Base-by-base conservation (phyloP, 2,797 vertebrate species). In the Picus viridis region DNA sequence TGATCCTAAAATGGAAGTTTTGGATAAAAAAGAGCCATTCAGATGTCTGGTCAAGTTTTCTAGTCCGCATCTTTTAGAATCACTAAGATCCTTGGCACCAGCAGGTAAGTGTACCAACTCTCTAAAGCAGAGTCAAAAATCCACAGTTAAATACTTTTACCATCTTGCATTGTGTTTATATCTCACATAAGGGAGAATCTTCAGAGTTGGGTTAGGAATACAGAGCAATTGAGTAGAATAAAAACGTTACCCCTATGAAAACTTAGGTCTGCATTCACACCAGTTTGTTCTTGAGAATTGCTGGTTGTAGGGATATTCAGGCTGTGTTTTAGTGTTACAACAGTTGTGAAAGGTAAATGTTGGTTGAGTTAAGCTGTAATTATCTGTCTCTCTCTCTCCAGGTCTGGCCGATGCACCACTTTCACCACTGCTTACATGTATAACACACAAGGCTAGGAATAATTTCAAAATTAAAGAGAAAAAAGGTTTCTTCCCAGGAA, bases 391-490 rank as follows among this genome's bases (percentile, higher is more conserved):
- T 92, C 95, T 92, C 86, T 88, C 95, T 89, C 72, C 94, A 99
- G 99, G 99, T 88, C 97, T 99, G 94, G 98, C 98, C 83, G 98
- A 99, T 79, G 98, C 98, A n/a, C 98, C 99, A 7, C 97, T 99
- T 75, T 98, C 98, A 79, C 98, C 98, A 34, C 96, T 99, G 77
- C 98, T 99, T 61, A 99, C 99, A 12, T 99, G 98, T 64, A 99
- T 99, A 97, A 97, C 98, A 36, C 97, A 97, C 16, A 99, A 98
- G 97, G 98, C 98, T 94, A 99, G 97, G 93, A 99, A 99, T 97
- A 97, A 98, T 92, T 99, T 99, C 97, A 98, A 98, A 95, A 98
- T 99, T 94, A 98, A 96, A 93, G 99, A 99, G 73, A 99, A 98
- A 93, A 97, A 96, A 85, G 36, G 86, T 54, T 63, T 82, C 26